Evolutionary conservation across 2,888 invertebrate species (phyloP).

Genomic region (Parthenolecanium corni): DNA sequence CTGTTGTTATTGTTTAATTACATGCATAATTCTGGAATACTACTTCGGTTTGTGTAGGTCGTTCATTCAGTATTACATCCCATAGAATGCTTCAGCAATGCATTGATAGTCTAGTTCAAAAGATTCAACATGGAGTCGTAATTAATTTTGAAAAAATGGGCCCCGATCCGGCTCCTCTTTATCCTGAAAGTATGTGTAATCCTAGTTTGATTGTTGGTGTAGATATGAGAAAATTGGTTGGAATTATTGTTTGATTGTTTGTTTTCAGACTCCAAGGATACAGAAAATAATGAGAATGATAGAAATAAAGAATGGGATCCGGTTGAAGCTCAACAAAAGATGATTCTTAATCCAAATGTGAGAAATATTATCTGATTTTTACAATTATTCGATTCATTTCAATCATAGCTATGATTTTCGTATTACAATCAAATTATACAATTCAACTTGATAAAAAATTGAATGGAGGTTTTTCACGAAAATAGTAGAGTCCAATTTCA

Average conservation of each 20-base stretch:
- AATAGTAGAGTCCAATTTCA: too few species aligned
- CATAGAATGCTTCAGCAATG: conserved; percentile 92
- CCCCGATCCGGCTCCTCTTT: conserved; percentile 60
- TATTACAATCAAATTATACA: too few species aligned
- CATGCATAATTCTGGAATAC: neutral
- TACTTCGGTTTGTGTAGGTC: conserved; percentile 45
- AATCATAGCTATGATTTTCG: neutral
- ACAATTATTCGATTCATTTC: neutral
- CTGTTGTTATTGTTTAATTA: neutral
- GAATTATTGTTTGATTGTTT: neutral
- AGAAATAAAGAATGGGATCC: conserved; percentile 39
- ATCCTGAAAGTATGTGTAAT: conserved; percentile 5
- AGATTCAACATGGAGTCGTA: conserved; percentile 94
- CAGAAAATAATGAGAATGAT: conserved; percentile 36
- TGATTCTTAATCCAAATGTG: conserved; percentile 8
- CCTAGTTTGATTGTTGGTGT: neutral
- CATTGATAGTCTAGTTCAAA: conserved; percentile 91
- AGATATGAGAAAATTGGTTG: neutral
- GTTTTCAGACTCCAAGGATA: conserved; percentile 24
- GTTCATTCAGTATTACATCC: conserved; percentile 89
- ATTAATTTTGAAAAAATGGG: conserved; percentile 95
- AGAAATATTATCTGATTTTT: neutral
- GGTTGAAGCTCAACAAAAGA: conserved; percentile 4
- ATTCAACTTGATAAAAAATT: too few species aligned
- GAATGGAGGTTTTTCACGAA: too few species aligned